phyloP scores from a whole-genome alignment of 2,113 vertebrate genomes.

The Notiomystis cincta region DNA sequence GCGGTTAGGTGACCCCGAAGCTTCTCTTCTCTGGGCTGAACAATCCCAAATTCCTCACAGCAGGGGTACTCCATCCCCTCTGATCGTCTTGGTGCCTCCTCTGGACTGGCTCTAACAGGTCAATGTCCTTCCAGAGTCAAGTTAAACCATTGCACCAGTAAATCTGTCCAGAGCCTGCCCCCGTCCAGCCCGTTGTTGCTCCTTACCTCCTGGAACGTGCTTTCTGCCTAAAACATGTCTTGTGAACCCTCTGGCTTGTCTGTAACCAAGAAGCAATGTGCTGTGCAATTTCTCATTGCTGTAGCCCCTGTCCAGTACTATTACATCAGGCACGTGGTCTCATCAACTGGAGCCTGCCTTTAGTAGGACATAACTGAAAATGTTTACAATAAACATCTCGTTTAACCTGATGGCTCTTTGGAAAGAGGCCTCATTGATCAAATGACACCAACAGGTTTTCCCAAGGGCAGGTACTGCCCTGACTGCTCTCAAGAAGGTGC shows the following conservation, averaged over 20 bases:
- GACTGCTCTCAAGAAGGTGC: background rate
- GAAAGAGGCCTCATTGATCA: background rate
- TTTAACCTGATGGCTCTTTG: background rate
- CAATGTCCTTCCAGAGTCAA: background rate
- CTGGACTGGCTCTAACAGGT: background rate
- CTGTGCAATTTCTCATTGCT: background rate
- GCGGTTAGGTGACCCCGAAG: background rate
- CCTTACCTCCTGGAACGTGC: background rate
- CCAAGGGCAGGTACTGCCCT: background rate
- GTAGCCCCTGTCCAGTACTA: background rate
- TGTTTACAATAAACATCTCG: constrained; percentile 35
- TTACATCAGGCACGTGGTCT: background rate
- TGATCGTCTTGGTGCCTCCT: background rate
- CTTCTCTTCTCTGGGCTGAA: background rate
- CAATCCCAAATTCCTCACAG: background rate
- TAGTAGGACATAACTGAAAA: background rate
- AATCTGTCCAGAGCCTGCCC: background rate
- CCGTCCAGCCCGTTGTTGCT: background rate
- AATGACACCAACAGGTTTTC: background rate
- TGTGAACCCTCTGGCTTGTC: background rate
- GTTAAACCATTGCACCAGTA: background rate
- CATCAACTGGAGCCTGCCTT: background rate
- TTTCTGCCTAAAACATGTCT: background rate
- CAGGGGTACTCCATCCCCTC: background rate
- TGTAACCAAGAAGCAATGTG: background rate